A percentile compares a stretch with the other conserved stretches of the same genome.
These are phyloP conservation scores for Trachelus stipa DNA, from an alignment of 2,888 invertebrate species.

Conservation along the genomic window DNA sequence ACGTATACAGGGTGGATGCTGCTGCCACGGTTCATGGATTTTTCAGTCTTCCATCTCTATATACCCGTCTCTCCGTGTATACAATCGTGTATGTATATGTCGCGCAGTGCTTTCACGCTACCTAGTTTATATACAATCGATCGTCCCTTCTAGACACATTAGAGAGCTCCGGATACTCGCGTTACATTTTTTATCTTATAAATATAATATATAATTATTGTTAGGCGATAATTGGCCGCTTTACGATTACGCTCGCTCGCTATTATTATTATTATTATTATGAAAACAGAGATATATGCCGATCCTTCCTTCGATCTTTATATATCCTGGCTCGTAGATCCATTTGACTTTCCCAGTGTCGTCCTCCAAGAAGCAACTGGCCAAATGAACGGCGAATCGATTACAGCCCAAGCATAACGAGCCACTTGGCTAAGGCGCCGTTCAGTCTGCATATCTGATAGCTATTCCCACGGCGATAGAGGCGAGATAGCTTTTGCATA, in stretches of 20 bases:
- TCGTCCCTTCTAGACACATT: background rate
- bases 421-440: constrained; percentile 26
- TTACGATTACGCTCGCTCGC: background rate
- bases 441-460: constrained; percentile 20
- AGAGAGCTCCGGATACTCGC: background rate
- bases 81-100: background rate
- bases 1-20: background rate
- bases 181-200: background rate
- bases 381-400: constrained; percentile 23
- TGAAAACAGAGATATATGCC: background rate
- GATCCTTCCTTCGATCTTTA: background rate
- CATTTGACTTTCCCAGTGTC: background rate
- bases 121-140: background rate
- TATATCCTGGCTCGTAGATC: background rate
- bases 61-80: background rate
- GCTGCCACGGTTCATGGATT: background rate
- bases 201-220: background rate
- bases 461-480: constrained; percentile 12
- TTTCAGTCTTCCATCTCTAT: background rate
- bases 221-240: background rate
- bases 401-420: constrained; percentile 33
- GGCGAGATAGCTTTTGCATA: constrained; percentile 24
- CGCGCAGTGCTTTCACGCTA: background rate
- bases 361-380: background rate
- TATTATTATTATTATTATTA: too few relatives aligned